A percentile compares a stretch with the other conserved stretches of the same genome.
Evolutionary conservation across 2,888 invertebrate genomes (phyloP).

Genomic region (Drosophila leonis): DNA sequence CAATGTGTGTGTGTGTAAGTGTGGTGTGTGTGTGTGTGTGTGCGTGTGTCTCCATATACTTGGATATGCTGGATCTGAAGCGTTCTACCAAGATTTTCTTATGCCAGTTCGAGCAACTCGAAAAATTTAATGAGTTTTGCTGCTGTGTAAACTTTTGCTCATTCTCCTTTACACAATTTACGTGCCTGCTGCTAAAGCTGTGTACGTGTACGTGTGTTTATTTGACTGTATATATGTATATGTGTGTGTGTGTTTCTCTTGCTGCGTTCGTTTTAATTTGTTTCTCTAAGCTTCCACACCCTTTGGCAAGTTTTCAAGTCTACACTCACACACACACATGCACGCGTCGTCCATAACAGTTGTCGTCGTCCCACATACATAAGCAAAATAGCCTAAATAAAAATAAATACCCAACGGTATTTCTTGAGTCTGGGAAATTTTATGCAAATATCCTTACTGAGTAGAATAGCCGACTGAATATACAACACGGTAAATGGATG

Average conservation of each 20-base stretch:
- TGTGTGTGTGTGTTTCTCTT: constrained; percentile 12
- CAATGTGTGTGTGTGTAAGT: constrained; percentile 30
- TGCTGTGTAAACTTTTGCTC: constrained; percentile 56
- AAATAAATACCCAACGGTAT: constrained; percentile 8
- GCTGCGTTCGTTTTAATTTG: constrained; percentile 31
- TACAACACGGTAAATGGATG: not conserved
- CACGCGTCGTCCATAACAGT: not conserved
- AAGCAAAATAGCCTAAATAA: constrained; percentile 12
- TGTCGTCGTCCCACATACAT: constrained; percentile 28
- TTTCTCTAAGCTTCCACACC: constrained; percentile 65
- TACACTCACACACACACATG: constrained; percentile 17
- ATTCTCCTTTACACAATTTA: constrained; percentile 59
- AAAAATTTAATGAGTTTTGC: constrained; percentile 57
- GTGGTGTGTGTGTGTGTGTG: constrained; percentile 30
- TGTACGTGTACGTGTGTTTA: constrained; percentile 12
- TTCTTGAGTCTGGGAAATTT: not conserved
- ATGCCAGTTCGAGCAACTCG: constrained; percentile 33
- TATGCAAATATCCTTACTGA: not conserved
- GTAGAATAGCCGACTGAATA: not conserved
- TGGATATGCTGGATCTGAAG: constrained; percentile 46
- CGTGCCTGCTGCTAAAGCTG: constrained; percentile 43
- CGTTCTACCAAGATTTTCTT: constrained; percentile 45
- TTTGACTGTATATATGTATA: not conserved
- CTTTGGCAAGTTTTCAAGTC: constrained; percentile 70
- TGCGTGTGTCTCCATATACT: constrained; percentile 24